These are phyloP conservation scores for Rhinichthys osculus DNA, from an alignment of 2,797 vertebrate genomes.

Conservation along the genomic window DNA sequence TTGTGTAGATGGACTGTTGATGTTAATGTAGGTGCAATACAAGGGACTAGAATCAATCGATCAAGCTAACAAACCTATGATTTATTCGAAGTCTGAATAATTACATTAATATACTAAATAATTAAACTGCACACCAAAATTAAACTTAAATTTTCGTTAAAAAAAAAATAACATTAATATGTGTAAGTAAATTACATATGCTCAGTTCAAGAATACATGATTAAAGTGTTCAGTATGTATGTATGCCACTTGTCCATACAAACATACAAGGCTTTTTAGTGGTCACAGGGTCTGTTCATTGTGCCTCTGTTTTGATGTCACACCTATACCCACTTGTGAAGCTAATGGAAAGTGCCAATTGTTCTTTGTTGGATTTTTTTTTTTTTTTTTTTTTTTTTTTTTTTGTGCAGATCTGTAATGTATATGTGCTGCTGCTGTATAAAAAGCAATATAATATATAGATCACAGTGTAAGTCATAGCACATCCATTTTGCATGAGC, in stretches of 20 bases:
- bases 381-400: background rate
- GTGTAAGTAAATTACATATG: background rate
- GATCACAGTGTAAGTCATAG: background rate
- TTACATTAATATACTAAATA: constrained; percentile 20
- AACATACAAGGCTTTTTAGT: constrained; percentile 14
- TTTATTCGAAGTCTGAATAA: background rate
- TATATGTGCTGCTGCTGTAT: constrained; percentile 41
- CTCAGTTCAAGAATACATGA: background rate
- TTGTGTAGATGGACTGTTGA: constrained; percentile 17
- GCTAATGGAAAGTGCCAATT: constrained; percentile 35
- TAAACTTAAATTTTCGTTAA: background rate
- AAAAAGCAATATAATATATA: constrained; percentile 25
- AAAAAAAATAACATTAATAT: background rate
- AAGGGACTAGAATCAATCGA: constrained; percentile 18
- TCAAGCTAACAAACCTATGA: constrained; percentile 21
- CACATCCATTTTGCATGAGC: constrained; percentile 29
- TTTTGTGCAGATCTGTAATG: constrained; percentile 28
- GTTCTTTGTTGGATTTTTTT: background rate
- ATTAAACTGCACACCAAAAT: constrained; percentile 5
- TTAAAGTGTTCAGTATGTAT: background rate
- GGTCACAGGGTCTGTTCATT: constrained; percentile 41
- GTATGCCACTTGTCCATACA: constrained; percentile 15
- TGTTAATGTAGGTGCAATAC: constrained; percentile 42
- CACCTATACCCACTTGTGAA: constrained; percentile 15
- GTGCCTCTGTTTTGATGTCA: constrained; percentile 52